Base-by-base conservation (phyloP, 2,797 vertebrate species). In the Caiman crocodilus region DNA sequence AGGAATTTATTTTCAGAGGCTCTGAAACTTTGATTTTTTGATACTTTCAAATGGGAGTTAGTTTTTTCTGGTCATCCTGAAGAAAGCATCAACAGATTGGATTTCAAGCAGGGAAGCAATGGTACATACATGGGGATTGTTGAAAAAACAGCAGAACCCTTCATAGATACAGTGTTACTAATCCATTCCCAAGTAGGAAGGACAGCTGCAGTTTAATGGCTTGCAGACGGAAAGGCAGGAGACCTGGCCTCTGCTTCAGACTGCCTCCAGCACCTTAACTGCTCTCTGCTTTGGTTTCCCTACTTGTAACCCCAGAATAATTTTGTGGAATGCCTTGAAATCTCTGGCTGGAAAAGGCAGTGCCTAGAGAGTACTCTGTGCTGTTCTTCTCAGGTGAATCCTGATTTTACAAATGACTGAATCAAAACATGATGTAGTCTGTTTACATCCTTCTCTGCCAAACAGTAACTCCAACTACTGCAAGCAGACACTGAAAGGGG, bases 151-250 rank as follows among this genome's bases (percentile, higher is more conserved):
- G 8, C 26, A 15, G 50, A 64, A 26, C 8, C 9, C 50, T 84
- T 94, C 50, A n/a, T 23, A 84, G 85, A 64, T 80, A 61, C 79
- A 14, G 7, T 11, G n/a, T 3, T 74, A 69, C 30, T 84, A 74
- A 64, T 9, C 91, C 73, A 91, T 81, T 18, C 61, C 57, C 88
- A 86, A 55, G 14, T 58, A 90, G 65, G 21, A 79, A 86, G 89
- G 50, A 82, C 18, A 71, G 32, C 20, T 14, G 21, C 42, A 21
- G 13, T 42, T 23, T 42, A 83, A 23, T 64, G 60, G 28, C 76
- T 89, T 81, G 56, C 90, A 85, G 25, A 79, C 71, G 85, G 83
- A 90, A 73, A 91, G 79, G 57, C 75, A 79, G 76, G 67, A 83
- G 59, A 82, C 85, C 30, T 87, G 74, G 56, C 67, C 82, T 50